Evolutionary conservation across 2,113 vertebrate genomes (phyloP).

Genomic region (Dolichallabes microphthalmus): DNA sequence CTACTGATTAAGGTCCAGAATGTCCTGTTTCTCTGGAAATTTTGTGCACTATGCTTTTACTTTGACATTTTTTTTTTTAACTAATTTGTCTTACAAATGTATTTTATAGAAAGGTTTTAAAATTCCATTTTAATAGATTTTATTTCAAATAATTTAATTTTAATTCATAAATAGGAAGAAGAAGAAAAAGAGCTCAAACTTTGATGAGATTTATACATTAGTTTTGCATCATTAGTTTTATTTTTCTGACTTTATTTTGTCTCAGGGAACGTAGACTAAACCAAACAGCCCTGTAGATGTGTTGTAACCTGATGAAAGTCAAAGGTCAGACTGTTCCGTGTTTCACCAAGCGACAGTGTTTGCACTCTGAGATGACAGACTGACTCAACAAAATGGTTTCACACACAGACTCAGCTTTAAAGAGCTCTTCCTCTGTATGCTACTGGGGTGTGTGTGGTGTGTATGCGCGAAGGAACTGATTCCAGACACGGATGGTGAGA

Average conservation of each 20-base stretch:
- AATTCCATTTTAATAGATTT: too few species aligned
- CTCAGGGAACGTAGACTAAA: background rate
- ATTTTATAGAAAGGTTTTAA: background rate
- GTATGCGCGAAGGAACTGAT: background rate
- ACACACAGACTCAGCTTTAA: background rate
- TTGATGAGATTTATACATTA: too few species aligned
- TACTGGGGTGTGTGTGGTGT: background rate
- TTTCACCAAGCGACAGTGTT: background rate
- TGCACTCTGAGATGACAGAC: background rate
- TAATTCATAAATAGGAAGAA: background rate
- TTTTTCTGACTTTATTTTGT: background rate
- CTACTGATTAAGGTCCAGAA: background rate
- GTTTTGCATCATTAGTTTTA: background rate
- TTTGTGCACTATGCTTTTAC: too few species aligned
- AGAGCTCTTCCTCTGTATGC: background rate
- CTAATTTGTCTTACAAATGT: background rate
- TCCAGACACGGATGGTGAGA: background rate
- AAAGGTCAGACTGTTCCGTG: background rate
- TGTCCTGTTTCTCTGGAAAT: background rate
- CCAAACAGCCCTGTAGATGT: background rate
- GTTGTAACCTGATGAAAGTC: background rate
- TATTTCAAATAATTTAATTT: background rate
- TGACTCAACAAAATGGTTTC: slow-evolving; percentile 7
- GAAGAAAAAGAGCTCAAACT: background rate
- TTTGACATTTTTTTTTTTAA: too few species aligned